Evolutionary conservation across 2,797 vertebrate genomes (phyloP), one percentile per base, ranked within the genome.

Genomic region (Cercopithecus neglectus): DNA sequence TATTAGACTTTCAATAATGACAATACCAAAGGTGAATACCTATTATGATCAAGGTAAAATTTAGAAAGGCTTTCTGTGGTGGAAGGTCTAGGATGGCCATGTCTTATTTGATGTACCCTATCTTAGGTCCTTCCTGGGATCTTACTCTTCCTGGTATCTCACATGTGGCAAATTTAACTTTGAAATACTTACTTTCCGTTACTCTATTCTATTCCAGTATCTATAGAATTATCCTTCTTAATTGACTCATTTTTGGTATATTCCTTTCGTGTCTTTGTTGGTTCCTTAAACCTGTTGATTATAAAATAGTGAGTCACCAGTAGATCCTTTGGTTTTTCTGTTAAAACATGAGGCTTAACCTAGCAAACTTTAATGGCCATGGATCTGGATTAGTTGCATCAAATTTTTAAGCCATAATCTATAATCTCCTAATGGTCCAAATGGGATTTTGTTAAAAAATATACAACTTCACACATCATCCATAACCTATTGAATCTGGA

Each of bases 81-180:
- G 53, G 44, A 57, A 78, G 39, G 1, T 48, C 1, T 26, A 82
- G 11, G 33, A 41, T 19, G 50, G 9, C 6, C 41, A 67, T 53
- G 16, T 26, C 5, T 72, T 57, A 30, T 39, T 26, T 76, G 26
- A 72, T 8, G 5, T 5, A 41, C 4, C 5, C 22, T 44, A 30
- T 41, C 11, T 19, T 59, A 85, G 1, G 53, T 55, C 53, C 53
- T 55, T 55, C 53, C 17, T 55, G 53, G 17, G 50, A 53, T 53
- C 0, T 12, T 53, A 5, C 8, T 44, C 0, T 17, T 10, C 7
- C 3, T 53, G 41, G 17, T 12, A 22, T 81, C 1, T 55, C 33
- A 55, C 7, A 24, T 6, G 19, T 33, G 11, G n/a, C 8, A 79
- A 50, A 39, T 61, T 80, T 59, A 72, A 59, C 2, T 48, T 79